Percentiles rank a stretch among this genome's conserved stretches.
phyloP scores from a whole-genome alignment of 2,113 vertebrate genomes.

The Tringa solitaria region DNA sequence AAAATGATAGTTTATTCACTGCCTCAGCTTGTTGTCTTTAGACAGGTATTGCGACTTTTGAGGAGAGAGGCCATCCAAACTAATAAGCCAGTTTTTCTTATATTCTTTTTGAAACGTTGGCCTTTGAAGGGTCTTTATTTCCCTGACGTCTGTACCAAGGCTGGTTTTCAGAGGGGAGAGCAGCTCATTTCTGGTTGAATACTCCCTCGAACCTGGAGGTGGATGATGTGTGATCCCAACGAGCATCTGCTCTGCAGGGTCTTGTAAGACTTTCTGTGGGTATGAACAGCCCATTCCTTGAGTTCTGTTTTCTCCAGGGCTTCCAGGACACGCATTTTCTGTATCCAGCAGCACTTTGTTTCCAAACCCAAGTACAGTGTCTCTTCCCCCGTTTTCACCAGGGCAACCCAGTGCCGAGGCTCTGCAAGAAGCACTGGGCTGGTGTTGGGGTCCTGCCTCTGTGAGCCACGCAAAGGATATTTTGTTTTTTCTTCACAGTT shows the following conservation, averaged over 20 bases:
- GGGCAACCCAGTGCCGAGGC: background rate
- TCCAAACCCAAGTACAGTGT: background rate
- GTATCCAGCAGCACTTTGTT: background rate
- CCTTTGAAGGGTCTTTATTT: slow-evolving; percentile 49
- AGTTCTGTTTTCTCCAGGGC: background rate
- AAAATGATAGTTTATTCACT: slow-evolving; percentile 67
- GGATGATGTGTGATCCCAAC: background rate
- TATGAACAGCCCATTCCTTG: background rate
- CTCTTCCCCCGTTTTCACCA: background rate
- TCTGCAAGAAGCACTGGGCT: background rate
- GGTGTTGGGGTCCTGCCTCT: background rate
- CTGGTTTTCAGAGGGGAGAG: background rate
- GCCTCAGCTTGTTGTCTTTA: slow-evolving; percentile 47
- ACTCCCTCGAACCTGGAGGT: background rate
- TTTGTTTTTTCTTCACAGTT: background rate
- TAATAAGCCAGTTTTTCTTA: slow-evolving; percentile 64
- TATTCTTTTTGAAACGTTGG: slow-evolving; percentile 12
- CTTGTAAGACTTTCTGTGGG: background rate
- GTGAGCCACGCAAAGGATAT: background rate
- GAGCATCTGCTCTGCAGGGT: background rate
- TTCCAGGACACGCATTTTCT: background rate
- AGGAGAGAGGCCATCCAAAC: slow-evolving; percentile 35
- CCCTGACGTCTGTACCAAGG: background rate
- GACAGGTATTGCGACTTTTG: slow-evolving; percentile 52
- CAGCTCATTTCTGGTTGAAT: background rate